Evolutionary conservation across 37 sponge, comb jelly and placozoan genomes (phyloP), one percentile per base, ranked within the genome.

Genomic region (Chondrosia reniformis): DNA sequence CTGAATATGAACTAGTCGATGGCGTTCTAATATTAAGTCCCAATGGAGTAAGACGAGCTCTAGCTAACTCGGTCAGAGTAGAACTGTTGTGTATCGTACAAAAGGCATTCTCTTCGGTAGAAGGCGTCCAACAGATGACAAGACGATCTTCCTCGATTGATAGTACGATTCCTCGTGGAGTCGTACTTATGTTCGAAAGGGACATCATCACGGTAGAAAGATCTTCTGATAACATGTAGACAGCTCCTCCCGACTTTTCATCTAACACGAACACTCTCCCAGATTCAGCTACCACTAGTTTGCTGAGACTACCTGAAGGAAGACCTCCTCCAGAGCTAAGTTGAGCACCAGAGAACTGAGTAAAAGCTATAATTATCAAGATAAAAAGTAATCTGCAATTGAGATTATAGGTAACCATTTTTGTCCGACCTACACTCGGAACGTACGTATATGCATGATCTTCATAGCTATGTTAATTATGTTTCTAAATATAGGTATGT

Each of bases 191-290:
- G 31, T n/a, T 64, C 25, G 19, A 33, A 34, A 4, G 34, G 17
- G 3, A 33, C 31, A 32, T 32, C 2, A 34, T 64, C 34, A 64
- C 36, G 19, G 28, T 34, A 34, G 31, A 33, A 32, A 64, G 34
- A 7, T 64, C 33, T 64, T 34, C 66, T 21, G 31, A 19, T 21
- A 64, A 34, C 5, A 64, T 32, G 34, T 64, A 64, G 66, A 64
- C 66, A n/a, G n/a, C n/a, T n/a, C n/a, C n/a, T n/a, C n/a, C n/a
- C 31, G 66, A 33, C 34, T 64, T 28, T 27, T 64, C 31, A 34
- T 64, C 66, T 64, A 34, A n/a, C 34, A 64, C 31, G 66, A 64
- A 33, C 66, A 64, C 66, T 21, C 33, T 34, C 19, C 66, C 66
- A 13, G 66, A 64, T 34, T 19, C 1, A 19, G 66, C 25, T 34